Conservation (phyloP, 2,797 vertebrate genomes). For the Hybognathus amarus region DNA sequence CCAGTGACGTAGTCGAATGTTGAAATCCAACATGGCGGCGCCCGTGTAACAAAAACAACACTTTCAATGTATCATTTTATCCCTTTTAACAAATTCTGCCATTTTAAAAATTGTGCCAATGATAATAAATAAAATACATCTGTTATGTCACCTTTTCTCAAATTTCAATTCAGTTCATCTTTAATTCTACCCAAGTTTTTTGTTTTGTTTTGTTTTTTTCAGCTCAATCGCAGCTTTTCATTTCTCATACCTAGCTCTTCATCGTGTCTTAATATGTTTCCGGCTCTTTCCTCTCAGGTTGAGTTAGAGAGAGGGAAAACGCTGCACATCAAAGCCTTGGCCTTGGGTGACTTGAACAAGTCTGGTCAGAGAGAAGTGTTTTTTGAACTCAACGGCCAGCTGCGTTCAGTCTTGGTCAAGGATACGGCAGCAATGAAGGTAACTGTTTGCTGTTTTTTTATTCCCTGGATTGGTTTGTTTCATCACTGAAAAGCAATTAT, state of each 20-base stretch:
- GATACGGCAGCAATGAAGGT: conserved; percentile 95
- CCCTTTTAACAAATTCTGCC: too few relatives aligned
- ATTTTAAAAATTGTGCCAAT: too few relatives aligned
- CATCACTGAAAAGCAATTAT: conserved; percentile 47
- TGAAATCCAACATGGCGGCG: too few relatives aligned
- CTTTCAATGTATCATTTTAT: too few relatives aligned
- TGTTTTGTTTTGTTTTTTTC: background rate
- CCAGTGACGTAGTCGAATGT: too few relatives aligned
- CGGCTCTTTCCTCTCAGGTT: conserved; percentile 32
- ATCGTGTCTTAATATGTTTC: background rate
- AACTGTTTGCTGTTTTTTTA: conserved; percentile 22
- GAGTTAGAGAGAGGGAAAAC: conserved; percentile 91
- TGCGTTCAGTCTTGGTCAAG: conserved; percentile 91
- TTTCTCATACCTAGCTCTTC: background rate
- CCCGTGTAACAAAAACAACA: too few relatives aligned
- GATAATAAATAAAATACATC: too few relatives aligned
- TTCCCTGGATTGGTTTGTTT: conserved; percentile 34
- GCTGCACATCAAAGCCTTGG: conserved; percentile 94
- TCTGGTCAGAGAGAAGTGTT: conserved; percentile 94
- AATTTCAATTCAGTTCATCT: too few relatives aligned
- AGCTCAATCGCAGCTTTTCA: too few relatives aligned
- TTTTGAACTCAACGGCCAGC: conserved; percentile 96
- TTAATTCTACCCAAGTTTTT: background rate
- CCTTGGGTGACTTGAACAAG: conserved; percentile 90
- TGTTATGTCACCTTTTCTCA: too few relatives aligned